Conservation (phyloP, 2,888 invertebrate species). For the Pristionchus entomophagus region DNA sequence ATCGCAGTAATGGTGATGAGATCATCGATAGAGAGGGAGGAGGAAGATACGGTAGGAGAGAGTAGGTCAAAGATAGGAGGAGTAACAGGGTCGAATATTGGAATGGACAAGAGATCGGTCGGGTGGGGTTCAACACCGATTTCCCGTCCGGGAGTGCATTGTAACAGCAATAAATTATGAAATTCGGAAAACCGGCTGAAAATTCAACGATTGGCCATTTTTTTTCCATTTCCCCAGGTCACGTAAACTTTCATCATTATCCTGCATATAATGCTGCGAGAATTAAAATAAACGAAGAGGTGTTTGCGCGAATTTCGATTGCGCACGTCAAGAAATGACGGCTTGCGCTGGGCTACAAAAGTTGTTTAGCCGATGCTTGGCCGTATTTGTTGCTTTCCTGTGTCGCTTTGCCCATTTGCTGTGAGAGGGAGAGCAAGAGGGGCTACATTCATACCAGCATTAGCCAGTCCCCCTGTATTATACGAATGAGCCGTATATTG, state of each 20-base stretch:
- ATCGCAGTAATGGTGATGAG: constrained; percentile 27
- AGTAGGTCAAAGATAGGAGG: not conserved
- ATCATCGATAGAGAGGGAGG: not conserved
- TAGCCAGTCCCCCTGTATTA: constrained; percentile 26
- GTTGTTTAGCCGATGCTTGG: constrained; percentile 4
- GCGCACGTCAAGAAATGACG: too few relatives aligned
- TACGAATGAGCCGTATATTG: not conserved
- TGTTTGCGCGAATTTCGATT: too few relatives aligned
- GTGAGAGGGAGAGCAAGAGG: not conserved
- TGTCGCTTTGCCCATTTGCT: not conserved
- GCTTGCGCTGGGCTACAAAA: not conserved
- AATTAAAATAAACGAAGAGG: too few relatives aligned
- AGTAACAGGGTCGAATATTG: not conserved
- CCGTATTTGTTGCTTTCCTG: too few relatives aligned
- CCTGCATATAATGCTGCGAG: not conserved
- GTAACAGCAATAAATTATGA: too few relatives aligned
- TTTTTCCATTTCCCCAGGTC: too few relatives aligned
- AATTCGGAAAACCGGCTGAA: not conserved
- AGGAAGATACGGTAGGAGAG: not conserved
- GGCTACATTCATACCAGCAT: constrained; percentile 14
- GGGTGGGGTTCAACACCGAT: not conserved
- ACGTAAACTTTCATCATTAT: too few relatives aligned
- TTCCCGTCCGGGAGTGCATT: not conserved
- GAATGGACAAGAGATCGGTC: not conserved
- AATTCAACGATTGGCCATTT: too few relatives aligned